phyloP scores from a whole-genome alignment of 2,113 vertebrate genomes.

The Perccottus glenii region DNA sequence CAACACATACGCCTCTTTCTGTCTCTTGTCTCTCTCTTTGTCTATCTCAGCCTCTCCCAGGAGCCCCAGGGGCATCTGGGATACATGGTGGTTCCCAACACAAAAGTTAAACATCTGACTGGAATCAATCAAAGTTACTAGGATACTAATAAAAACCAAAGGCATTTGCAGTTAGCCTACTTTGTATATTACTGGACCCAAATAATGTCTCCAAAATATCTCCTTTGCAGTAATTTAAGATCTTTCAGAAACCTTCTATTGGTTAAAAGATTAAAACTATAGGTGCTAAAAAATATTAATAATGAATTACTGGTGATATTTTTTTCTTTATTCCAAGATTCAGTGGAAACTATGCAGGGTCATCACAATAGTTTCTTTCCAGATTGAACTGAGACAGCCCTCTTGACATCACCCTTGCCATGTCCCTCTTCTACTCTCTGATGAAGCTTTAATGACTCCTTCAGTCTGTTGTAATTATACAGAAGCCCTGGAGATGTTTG shows the following conservation, averaged over 20 bases:
- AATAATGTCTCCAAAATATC: too few relatives aligned
- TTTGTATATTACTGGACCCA: too few relatives aligned
- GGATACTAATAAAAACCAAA: conserved; percentile 46
- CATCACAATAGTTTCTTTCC: not conserved
- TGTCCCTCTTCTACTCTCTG: conserved; percentile 37
- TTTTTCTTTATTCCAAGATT: too few relatives aligned
- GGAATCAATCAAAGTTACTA: conserved; percentile 55
- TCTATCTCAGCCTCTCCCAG: conserved; percentile 47
- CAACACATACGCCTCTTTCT: conserved; percentile 52
- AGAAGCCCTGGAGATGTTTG: conserved; percentile 69
- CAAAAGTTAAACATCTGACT: conserved; percentile 66
- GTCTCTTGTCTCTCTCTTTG: conserved; percentile 23
- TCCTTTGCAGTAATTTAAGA: too few relatives aligned
- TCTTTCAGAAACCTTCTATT: too few relatives aligned
- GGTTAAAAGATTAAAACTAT: too few relatives aligned
- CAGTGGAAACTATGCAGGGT: too few relatives aligned
- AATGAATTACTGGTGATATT: too few relatives aligned
- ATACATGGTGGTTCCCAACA: conserved; percentile 54
- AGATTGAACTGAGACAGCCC: conserved; percentile 39
- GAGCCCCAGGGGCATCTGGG: conserved; percentile 65
- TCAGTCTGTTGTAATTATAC: conserved; percentile 66
- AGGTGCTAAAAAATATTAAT: too few relatives aligned
- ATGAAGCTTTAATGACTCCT: conserved; percentile 65
- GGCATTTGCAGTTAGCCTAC: not conserved
- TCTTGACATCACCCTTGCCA: conserved; percentile 41